These are phyloP conservation scores for Agriopis marginaria DNA, from an alignment of 2,888 invertebrate species.

Conservation along the genomic window DNA sequence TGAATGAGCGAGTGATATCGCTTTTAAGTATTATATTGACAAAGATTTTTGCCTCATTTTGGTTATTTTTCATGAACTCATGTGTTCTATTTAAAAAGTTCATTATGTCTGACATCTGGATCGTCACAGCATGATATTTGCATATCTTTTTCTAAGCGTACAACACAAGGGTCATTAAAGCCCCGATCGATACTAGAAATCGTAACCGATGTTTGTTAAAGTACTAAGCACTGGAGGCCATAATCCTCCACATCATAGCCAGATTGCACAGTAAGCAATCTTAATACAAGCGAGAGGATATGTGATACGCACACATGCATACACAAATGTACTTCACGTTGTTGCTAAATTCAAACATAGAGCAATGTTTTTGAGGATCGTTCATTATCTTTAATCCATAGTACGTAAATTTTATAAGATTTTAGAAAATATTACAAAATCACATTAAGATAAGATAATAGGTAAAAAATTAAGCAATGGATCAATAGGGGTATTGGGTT, in stretches of 20 bases:
- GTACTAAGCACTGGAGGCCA: slow-evolving; percentile 80
- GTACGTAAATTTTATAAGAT: too few species aligned
- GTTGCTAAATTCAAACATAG: too few species aligned
- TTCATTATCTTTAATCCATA: too few species aligned
- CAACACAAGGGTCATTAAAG: slow-evolving; percentile 15
- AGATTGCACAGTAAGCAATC: slow-evolving; percentile 16
- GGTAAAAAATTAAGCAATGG: too few species aligned
- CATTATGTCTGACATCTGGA: neutral
- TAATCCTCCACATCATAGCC: slow-evolving; percentile 59
- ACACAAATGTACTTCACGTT: neutral
- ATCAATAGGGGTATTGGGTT: too few species aligned
- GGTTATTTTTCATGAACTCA: neutral
- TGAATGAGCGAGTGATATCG: too few species aligned
- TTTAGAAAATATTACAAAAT: too few species aligned
- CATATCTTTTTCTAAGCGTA: neutral
- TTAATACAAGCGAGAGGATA: slow-evolving; percentile 2
- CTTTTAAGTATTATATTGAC: too few species aligned
- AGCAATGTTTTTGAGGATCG: too few species aligned
- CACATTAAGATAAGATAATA: too few species aligned
- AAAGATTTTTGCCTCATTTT: neutral
- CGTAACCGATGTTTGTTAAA: slow-evolving; percentile 83
- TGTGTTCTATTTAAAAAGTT: neutral
- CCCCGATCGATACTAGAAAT: slow-evolving; percentile 75
- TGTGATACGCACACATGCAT: slow-evolving; percentile 6
- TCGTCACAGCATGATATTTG: neutral